A percentile compares a stretch with the other conserved stretches of the same genome.
Conservation (phyloP, 2,888 invertebrate species). For the Phalangium opilio region DNA sequence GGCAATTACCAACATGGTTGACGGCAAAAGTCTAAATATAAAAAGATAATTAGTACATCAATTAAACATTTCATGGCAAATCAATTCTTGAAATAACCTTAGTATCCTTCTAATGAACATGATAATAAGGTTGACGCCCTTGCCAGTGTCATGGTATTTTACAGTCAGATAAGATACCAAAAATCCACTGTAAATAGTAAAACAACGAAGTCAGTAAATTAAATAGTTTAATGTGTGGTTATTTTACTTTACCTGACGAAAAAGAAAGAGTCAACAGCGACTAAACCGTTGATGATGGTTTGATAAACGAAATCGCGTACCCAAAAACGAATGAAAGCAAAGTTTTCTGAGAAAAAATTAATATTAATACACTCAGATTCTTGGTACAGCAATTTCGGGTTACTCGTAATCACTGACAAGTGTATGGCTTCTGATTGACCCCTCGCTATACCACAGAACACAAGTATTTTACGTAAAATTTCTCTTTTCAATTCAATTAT, state of each 20-base stretch:
- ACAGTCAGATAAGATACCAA: constrained; percentile 23
- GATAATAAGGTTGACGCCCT: constrained; percentile 10
- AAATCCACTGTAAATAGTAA: constrained; percentile 23
- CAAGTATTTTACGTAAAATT: too few species aligned
- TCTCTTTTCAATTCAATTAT: too few species aligned
- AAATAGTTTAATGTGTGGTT: too few species aligned
- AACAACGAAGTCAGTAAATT: too few species aligned
- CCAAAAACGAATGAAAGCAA: too few species aligned
- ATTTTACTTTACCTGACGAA: constrained; percentile 14
- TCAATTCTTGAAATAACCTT: neutral
- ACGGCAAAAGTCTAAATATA: constrained; percentile 8
- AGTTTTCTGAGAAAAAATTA: too few species aligned
- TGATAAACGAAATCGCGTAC: constrained; percentile 14
- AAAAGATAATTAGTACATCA: neutral
- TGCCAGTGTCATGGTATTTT: constrained; percentile 13
- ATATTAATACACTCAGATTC: too few species aligned
- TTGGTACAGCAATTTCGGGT: too few species aligned
- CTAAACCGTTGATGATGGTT: constrained; percentile 14
- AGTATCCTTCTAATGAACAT: too few species aligned
- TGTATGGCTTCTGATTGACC: too few species aligned
- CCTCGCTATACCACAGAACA: too few species aligned
- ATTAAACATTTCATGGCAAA: neutral
- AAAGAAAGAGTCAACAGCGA: constrained; percentile 17
- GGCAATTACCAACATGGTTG: constrained; percentile 12
- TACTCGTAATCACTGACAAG: too few species aligned